Percentiles rank a stretch among this genome's conserved stretches.
These are phyloP conservation scores for Callochromis pleurospilus DNA, from an alignment of 2,113 vertebrate species.

Conservation along the genomic window DNA sequence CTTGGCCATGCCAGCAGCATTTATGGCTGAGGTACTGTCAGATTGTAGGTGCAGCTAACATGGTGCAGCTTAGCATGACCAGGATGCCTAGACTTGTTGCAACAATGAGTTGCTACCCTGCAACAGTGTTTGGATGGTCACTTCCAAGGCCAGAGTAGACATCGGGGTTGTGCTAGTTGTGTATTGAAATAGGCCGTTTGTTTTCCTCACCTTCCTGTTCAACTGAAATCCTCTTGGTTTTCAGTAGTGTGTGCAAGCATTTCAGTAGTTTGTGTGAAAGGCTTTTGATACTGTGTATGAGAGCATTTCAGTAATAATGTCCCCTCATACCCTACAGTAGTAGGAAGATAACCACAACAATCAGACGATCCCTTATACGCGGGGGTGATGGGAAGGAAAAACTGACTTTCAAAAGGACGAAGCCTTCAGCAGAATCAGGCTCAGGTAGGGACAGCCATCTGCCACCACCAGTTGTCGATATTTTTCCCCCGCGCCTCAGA, in stretches of 20 bases:
- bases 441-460: background rate
- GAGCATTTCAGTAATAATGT: background rate
- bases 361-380: background rate
- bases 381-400: background rate
- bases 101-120: background rate
- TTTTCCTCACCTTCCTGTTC: background rate
- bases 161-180: background rate
- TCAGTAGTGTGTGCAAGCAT: background rate
- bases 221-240: background rate
- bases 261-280: background rate
- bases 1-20: background rate
- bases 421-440: background rate
- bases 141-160: background rate
- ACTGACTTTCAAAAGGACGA: background rate
- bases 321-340: background rate
- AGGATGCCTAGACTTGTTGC: background rate
- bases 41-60: background rate
- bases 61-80: background rate
- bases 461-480: background rate
- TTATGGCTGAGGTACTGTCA: background rate
- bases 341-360: background rate
- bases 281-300: background rate
- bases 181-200: background rate
- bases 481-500: no score
- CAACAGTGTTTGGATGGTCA: background rate